Percentiles rank a stretch among this genome's conserved stretches.
phyloP scores from a whole-genome alignment of 2,888 invertebrate genomes.

The Nymphalis urticae region DNA sequence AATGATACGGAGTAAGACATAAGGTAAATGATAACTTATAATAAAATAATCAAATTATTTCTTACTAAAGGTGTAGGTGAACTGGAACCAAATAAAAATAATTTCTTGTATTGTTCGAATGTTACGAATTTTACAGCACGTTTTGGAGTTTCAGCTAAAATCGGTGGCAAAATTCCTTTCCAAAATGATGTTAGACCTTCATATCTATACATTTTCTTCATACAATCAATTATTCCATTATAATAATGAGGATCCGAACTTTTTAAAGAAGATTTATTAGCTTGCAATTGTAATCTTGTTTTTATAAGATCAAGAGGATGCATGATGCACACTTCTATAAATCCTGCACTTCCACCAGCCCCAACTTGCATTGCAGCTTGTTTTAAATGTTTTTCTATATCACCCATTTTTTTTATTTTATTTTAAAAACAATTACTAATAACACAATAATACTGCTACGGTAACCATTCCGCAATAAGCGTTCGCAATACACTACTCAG shows the following conservation, averaged over 20 bases:
- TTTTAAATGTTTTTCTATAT: slow-evolving; percentile 77
- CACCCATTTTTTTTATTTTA: slow-evolving; percentile 56
- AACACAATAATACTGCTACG: slow-evolving; percentile 31
- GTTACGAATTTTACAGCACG: slow-evolving; percentile 96
- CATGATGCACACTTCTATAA: slow-evolving; percentile 97
- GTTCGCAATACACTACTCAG: slow-evolving; percentile 24
- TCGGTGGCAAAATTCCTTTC: slow-evolving; percentile 96
- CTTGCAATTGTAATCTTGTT: slow-evolving; percentile 84
- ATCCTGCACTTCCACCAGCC: slow-evolving; percentile 95
- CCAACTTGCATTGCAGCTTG: slow-evolving; percentile 91
- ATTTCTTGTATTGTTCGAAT: slow-evolving; percentile 95
- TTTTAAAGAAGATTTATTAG: slow-evolving; percentile 49
- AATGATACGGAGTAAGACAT: too few species aligned
- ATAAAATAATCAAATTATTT: slow-evolving; percentile 38
- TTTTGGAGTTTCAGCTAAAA: slow-evolving; percentile 97
- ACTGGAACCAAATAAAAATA: slow-evolving; percentile 90
- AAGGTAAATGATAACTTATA: neutral
- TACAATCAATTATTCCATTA: slow-evolving; percentile 91
- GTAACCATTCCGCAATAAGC: slow-evolving; percentile 31
- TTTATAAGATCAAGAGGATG: slow-evolving; percentile 97
- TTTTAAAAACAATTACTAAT: slow-evolving; percentile 22
- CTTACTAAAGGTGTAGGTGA: slow-evolving; percentile 89
- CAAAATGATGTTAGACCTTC: slow-evolving; percentile 94
- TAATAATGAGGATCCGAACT: slow-evolving; percentile 83
- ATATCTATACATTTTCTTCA: slow-evolving; percentile 91